Conservation (phyloP, 2,888 invertebrate species). For the Sphaerophoria rueppellii region DNA sequence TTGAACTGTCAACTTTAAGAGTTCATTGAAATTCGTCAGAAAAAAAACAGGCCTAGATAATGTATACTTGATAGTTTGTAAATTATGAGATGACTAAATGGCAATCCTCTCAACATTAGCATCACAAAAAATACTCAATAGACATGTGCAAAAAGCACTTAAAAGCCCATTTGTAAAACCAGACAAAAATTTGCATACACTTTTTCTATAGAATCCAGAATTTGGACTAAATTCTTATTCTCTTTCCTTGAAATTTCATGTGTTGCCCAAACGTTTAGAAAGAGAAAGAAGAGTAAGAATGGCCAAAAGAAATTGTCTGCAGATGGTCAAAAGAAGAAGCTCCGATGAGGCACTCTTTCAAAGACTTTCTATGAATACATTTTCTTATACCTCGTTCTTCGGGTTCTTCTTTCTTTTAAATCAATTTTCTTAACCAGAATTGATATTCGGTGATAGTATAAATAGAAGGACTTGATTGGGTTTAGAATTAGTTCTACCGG, state of each 20-base stretch:
- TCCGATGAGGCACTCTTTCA: no score
- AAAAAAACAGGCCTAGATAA: no score
- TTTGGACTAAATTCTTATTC: slow-evolving; percentile 2
- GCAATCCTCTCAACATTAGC: slow-evolving; percentile 8
- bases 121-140: background rate
- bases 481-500: slow-evolving; percentile 68
- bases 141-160: slow-evolving; percentile 8
- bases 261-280: background rate
- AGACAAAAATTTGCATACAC: slow-evolving; percentile 17
- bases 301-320: no score
- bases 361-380: no score
- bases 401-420: slow-evolving; percentile 12
- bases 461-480: slow-evolving; percentile 59
- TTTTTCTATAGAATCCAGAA: background rate
- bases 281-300: no score
- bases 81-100: slow-evolving; percentile 1
- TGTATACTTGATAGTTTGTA: background rate
- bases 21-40: background rate
- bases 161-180: background rate
- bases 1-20: slow-evolving; percentile 1
- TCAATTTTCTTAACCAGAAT: slow-evolving; percentile 19
- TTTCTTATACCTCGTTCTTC: slow-evolving; percentile 28
- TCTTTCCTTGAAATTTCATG: slow-evolving; percentile 19
- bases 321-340: no score
- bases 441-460: slow-evolving; percentile 57